A percentile compares a stretch with the other conserved stretches of the same genome.
Evolutionary conservation across 2,113 vertebrate species (phyloP).

Genomic region (Brienomyrus longianalis): DNA sequence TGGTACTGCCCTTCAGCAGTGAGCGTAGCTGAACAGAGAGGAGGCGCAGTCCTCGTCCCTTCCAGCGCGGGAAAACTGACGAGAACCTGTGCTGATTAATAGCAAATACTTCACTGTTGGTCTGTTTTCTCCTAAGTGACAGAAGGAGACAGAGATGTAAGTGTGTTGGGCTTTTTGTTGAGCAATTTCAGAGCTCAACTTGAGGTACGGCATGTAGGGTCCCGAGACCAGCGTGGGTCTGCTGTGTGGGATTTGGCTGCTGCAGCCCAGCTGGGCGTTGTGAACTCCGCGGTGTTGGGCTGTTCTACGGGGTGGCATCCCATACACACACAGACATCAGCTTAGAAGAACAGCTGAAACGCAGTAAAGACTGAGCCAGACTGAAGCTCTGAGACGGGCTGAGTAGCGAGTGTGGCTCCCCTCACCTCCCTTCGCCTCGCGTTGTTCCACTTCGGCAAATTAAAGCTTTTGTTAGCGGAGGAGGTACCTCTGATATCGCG

Average conservation of each 20-base stretch:
- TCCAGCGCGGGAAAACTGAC: not conserved
- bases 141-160: not conserved
- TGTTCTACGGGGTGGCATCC: not conserved
- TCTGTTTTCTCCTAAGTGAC: not conserved
- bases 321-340: not conserved
- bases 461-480: conserved; percentile 66
- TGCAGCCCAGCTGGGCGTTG: not conserved
- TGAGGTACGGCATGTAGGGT: not conserved
- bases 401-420: not conserved
- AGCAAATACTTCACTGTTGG: not conserved
- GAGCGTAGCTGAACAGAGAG: not conserved
- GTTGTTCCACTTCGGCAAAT: conserved; percentile 16
- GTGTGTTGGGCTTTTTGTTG: not conserved
- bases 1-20: not conserved
- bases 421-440: not conserved
- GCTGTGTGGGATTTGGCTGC: not conserved
- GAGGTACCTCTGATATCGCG: conserved; percentile 99
- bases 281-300: not conserved
- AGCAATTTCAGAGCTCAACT: not conserved
- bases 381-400: not conserved
- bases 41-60: not conserved
- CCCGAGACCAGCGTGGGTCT: not conserved
- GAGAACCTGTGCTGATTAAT: not conserved
- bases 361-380: not conserved
- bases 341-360: not conserved